Base-by-base conservation (phyloP, 2,888 invertebrate species). In the Eudemis profundana region DNA sequence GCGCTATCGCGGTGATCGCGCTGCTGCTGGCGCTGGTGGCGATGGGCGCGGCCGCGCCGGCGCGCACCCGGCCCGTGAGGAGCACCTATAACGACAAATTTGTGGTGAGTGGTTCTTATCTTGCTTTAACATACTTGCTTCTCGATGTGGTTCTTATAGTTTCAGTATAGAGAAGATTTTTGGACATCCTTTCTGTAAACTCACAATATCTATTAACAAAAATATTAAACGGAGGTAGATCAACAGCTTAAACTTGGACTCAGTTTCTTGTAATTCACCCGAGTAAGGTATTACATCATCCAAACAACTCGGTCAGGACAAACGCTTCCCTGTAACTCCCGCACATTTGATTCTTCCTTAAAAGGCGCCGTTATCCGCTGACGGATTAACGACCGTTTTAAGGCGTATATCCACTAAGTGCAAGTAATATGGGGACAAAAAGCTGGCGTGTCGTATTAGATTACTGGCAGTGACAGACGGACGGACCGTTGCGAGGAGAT, bases 371-470 rank as follows among this genome's bases (percentile, higher is more conserved):
- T 83, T 80, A 79, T 83, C 82, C 79, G 75, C 79, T 84, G 83
- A 84, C 78, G 83, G 83, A 89, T 88, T 86, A 87, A 82, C 78
- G 81, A 74, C 76, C 83, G 81, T 85, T 89, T 83, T 82, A 83
- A 82, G 84, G 78, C 84, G 84, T 83, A 87, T 87, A 87, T 82
- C 84, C 79, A 79, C 81, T 76, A 78, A 86, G 82, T 84, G 82
- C 85, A 78, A 82, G 85, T 87, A 88, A 87, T 89, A 84, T 81
- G 82, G 87, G 85, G 82, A 87, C 87, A 89, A 89, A 90, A 91
- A 92, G 88, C 83, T 85, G 83, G 89, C 88, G 88, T 90, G 90
- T 89, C 90, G 88, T 89, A 90, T 91, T 90, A 89, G 90, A 92
- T 92, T 92, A 91, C 85, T 83, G 87, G 80, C 86, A 81, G 84